Evolutionary conservation across 2,888 invertebrate genomes (phyloP).

Genomic region (Horisme vitalbata): DNA sequence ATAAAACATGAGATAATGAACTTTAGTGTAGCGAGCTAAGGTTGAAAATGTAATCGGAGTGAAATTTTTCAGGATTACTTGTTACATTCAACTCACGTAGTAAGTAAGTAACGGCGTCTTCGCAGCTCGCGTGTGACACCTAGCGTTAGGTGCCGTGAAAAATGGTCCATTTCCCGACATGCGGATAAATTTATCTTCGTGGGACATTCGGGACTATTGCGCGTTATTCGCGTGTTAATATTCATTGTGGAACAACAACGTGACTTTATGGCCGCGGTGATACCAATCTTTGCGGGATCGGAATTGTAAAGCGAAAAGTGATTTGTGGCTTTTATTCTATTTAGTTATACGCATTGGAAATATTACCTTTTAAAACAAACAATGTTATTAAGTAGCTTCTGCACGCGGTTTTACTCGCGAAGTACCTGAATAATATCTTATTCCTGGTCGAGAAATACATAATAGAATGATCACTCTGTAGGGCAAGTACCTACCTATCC

Average conservation of each 20-base stretch:
- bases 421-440: too few relatives aligned
- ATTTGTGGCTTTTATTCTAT: background rate
- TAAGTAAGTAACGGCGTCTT: constrained; percentile 74
- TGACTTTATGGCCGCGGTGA: constrained; percentile 32
- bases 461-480: too few relatives aligned
- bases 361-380: too few relatives aligned
- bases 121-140: constrained; percentile 68
- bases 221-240: constrained; percentile 77
- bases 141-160: constrained; percentile 79
- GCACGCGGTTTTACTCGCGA: too few relatives aligned
- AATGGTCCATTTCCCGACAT: constrained; percentile 74
- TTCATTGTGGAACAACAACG: constrained; percentile 71
- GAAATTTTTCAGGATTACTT: constrained; percentile 44
- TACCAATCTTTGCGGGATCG: constrained; percentile 24
- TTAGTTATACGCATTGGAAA: too few relatives aligned
- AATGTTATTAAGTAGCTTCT: too few relatives aligned
- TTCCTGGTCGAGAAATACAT: too few relatives aligned
- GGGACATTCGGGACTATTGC: constrained; percentile 69
- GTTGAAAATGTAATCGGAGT: constrained; percentile 25
- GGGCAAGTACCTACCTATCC: too few relatives aligned
- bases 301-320: constrained; percentile 15
- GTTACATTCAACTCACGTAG: constrained; percentile 69
- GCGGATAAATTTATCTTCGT: constrained; percentile 79
- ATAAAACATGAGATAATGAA: constrained; percentile 5
- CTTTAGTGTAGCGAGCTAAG: constrained; percentile 4